Conservation (phyloP, 2,888 invertebrate genomes). For the Cremastinae sp. region DNA sequence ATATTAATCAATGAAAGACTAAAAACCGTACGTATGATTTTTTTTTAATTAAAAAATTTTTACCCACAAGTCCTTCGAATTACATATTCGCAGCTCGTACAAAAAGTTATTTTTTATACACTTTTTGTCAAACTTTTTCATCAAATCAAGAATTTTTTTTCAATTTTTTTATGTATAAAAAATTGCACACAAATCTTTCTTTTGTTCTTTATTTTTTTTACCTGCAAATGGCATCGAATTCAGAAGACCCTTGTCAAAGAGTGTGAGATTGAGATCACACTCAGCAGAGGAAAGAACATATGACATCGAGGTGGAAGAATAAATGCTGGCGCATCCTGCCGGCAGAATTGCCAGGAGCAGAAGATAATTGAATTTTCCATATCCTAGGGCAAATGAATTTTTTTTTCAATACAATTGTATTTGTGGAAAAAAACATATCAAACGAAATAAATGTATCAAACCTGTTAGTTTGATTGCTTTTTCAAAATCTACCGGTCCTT, state of each 20-base stretch:
- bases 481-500: constrained; percentile 74
- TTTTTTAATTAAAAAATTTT: too few species aligned
- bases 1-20: too few species aligned
- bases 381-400: constrained; percentile 74
- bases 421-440: not conserved
- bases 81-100: too few species aligned
- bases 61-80: too few species aligned
- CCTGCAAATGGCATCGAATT: constrained; percentile 83
- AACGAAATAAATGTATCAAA: constrained; percentile 47
- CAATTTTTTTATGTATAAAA: too few species aligned
- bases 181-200: too few species aligned
- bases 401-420: too few species aligned
- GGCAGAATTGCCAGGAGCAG: constrained; percentile 81
- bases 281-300: constrained; percentile 82
- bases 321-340: constrained; percentile 81
- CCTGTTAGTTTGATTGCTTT: constrained; percentile 72
- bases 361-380: constrained; percentile 82
- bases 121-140: too few species aligned
- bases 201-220: constrained; percentile 69
- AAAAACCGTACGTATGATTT: too few species aligned
- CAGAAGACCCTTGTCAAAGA: constrained; percentile 82
- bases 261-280: constrained; percentile 81
- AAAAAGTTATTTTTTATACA: too few species aligned
- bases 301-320: constrained; percentile 82
- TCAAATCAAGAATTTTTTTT: too few species aligned